Conservation (phyloP, 2,797 vertebrate genomes). For the Anguilla anguilla region DNA sequence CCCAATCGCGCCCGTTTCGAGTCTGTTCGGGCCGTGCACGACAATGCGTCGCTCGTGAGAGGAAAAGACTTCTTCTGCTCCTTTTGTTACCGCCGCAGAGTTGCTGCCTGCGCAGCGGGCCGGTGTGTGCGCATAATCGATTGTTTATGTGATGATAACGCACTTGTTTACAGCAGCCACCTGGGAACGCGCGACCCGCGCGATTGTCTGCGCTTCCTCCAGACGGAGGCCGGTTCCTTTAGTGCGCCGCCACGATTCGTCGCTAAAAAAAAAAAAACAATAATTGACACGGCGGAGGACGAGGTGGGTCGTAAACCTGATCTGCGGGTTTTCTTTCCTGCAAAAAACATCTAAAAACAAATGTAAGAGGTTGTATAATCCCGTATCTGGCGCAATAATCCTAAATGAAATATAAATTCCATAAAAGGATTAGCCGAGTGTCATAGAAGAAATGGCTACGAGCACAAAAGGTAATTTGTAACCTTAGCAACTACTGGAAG, state of each 20-base stretch:
- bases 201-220: conserved; percentile 75
- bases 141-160: conserved; percentile 62
- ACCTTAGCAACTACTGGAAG: conserved; percentile 96
- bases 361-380: conserved; percentile 34
- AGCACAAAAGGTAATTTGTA: conserved; percentile 93
- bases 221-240: conserved; percentile 40
- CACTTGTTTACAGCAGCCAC: conserved; percentile 45
- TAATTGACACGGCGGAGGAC: conserved; percentile 36
- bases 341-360: conserved; percentile 57
- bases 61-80: conserved; percentile 47
- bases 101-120: conserved; percentile 48
- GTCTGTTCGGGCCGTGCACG: conserved; percentile 38
- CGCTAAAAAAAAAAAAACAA: neutral
- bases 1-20: conserved; percentile 12
- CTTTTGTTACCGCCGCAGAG: conserved; percentile 51
- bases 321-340: conserved; percentile 54
- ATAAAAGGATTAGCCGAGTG: conserved; percentile 82
- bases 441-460: conserved; percentile 92
- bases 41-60: conserved; percentile 36
- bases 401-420: conserved; percentile 84
- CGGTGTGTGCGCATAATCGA: conserved; percentile 47
- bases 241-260: conserved; percentile 25
- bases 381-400: conserved; percentile 77
- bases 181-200: conserved; percentile 53
- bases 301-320: conserved; percentile 51